phyloP scores from a whole-genome alignment of 2,113 vertebrate species.

The Dipodomys merriami region DNA sequence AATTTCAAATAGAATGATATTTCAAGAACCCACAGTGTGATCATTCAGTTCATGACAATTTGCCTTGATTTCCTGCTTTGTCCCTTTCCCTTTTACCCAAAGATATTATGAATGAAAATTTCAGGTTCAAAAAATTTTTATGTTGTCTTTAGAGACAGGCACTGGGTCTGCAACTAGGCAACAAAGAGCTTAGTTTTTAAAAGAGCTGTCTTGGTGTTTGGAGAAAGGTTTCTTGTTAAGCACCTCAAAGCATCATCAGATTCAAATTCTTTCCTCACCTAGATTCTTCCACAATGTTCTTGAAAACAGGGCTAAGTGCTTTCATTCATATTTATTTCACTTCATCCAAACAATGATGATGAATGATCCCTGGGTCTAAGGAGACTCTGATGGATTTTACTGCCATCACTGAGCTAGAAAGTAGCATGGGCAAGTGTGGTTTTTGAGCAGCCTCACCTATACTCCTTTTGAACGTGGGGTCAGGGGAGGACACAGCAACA shows the following conservation, averaged over 20 bases:
- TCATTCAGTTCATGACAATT: neutral
- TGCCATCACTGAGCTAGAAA: neutral
- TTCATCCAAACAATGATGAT: neutral
- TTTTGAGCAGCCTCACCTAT: neutral
- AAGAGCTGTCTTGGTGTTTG: neutral
- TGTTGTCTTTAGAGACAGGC: neutral
- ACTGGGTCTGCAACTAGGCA: neutral
- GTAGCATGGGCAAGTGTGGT: neutral
- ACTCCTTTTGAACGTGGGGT: accelerated
- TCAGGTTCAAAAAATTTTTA: neutral
- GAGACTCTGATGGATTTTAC: neutral
- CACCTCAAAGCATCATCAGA: neutral
- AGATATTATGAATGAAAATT: neutral
- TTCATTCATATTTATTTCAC: neutral
- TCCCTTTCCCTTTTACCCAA: neutral
- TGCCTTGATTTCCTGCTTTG: neutral
- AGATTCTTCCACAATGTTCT: neutral
- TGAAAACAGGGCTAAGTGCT: neutral
- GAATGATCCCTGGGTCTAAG: neutral
- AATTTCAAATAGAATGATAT: neutral
- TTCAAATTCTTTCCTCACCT: neutral
- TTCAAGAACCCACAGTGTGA: neutral
- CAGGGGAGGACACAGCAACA: accelerated
- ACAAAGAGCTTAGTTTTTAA: neutral
- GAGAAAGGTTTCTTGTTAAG: neutral